A percentile compares a stretch with the other conserved stretches of the same genome.
Conservation (phyloP, 2,797 vertebrate genomes). For the Hydrophis major region DNA sequence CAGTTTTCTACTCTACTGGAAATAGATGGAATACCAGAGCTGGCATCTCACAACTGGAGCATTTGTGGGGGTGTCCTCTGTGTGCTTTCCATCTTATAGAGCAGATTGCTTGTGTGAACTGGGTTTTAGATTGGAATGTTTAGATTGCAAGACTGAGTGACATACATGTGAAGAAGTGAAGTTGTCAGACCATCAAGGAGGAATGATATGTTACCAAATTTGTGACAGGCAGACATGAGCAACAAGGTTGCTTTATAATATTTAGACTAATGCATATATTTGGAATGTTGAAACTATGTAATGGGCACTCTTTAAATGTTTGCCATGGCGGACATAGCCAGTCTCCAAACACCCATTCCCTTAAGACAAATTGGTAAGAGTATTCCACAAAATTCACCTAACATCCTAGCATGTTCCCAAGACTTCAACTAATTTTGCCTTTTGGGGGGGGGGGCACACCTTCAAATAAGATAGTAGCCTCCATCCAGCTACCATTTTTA, state of each 20-base stretch:
- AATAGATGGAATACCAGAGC: neutral
- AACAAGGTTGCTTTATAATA: neutral
- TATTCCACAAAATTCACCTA: neutral
- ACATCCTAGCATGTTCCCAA: neutral
- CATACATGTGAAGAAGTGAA: neutral
- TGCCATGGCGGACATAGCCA: neutral
- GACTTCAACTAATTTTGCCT: neutral
- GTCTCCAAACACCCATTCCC: neutral
- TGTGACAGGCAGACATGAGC: neutral
- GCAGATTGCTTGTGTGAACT: neutral
- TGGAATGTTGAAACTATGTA: neutral
- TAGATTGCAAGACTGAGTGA: neutral
- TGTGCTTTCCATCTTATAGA: neutral
- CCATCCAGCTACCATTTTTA: neutral
- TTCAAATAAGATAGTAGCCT: neutral
- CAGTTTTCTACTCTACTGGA: neutral
- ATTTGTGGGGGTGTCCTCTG: neutral
- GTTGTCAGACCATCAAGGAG: neutral
- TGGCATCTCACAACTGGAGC: neutral
- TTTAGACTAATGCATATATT: neutral
- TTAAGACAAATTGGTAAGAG: neutral
- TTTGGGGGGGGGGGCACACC: neutral
- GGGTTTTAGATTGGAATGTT: neutral
- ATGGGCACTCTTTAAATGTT: neutral
- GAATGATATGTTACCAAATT: neutral